These are phyloP conservation scores for Smutsia gigantea DNA, from an alignment of 2,797 vertebrate genomes.

Conservation along the genomic window DNA sequence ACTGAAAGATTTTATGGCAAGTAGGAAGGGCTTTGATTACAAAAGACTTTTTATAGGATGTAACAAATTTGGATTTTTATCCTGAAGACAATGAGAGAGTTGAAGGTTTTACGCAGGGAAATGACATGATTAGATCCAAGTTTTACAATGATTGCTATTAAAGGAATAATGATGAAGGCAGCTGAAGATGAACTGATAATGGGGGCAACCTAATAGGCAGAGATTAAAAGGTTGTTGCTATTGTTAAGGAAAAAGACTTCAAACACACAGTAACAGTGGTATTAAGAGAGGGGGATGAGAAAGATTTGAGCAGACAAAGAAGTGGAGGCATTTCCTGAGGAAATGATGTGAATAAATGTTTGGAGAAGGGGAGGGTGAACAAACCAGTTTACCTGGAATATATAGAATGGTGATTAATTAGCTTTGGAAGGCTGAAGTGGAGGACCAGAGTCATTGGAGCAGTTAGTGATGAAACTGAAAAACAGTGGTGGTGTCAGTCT, in stretches of 20 bases:
- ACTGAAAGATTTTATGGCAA: neutral
- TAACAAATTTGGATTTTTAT: slow-evolving; percentile 37
- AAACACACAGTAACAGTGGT: neutral
- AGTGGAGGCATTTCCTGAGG: neutral
- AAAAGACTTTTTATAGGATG: neutral
- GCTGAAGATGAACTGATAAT: neutral
- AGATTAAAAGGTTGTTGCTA: neutral
- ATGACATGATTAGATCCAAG: neutral
- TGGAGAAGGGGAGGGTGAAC: neutral
- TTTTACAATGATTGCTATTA: slow-evolving; percentile 18
- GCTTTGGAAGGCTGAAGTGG: neutral
- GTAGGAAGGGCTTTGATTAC: neutral
- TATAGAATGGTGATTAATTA: neutral
- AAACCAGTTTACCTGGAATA: neutral
- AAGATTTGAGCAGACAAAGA: neutral
- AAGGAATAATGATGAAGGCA: neutral
- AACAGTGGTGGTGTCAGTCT: neutral
- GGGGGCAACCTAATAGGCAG: neutral
- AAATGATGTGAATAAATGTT: neutral
- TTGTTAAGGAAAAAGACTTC: slow-evolving; percentile 1
- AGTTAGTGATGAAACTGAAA: neutral
- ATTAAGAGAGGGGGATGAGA: neutral
- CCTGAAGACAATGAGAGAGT: neutral
- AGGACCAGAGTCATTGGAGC: neutral
- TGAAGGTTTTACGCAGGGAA: neutral